Evolutionary conservation across 2,797 vertebrate species (phyloP), one percentile per base, ranked within the genome.

Genomic region (Manis pentadactyla): DNA sequence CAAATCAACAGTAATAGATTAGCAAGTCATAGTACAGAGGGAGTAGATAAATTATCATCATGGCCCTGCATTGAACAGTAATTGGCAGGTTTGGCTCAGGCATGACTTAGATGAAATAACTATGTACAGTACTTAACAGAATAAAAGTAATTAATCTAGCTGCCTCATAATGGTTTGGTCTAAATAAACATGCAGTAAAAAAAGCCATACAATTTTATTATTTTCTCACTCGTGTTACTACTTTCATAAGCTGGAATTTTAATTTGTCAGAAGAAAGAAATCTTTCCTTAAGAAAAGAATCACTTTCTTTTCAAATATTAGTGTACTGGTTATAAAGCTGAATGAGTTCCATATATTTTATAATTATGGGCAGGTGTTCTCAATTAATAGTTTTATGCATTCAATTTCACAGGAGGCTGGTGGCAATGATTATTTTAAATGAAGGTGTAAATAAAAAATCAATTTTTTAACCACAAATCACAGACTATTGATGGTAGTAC

Each of bases 131-230:
- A 96, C 94, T 98, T 96, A 97, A 96, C 73, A 79, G 79, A 94
- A 86, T 91, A 95, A 97, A 97, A 95, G 87, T 97, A 97, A 97
- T 97, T 97, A 96, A 93, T 96, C 85, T 95, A 95, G 94, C 61
- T 95, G 74, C 87, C 59, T 93, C 88, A 85, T 78, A 95, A 82
- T 93, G 92, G 27, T 95, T 97, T 90, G 61, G 83, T 83, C 96
- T 94, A 97, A 97, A 97, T 96, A 97, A 95, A 97, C 77, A 97
- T 64, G 77, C 83, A 55, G 78, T 94, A n/a, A 11, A n/a, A n/a
- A 95, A 53, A 7, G 0, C 34, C 79, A 82, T 77, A 73, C 9
- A 4, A 96, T 78, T 97, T 96, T 87, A 86, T 89, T 94, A 86
- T 96, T 94, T 92, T 87, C 86, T 86, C 68, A 73, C 21, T 93